Conservation (phyloP, 2,797 vertebrate genomes). For the Acanthis flammea region DNA sequence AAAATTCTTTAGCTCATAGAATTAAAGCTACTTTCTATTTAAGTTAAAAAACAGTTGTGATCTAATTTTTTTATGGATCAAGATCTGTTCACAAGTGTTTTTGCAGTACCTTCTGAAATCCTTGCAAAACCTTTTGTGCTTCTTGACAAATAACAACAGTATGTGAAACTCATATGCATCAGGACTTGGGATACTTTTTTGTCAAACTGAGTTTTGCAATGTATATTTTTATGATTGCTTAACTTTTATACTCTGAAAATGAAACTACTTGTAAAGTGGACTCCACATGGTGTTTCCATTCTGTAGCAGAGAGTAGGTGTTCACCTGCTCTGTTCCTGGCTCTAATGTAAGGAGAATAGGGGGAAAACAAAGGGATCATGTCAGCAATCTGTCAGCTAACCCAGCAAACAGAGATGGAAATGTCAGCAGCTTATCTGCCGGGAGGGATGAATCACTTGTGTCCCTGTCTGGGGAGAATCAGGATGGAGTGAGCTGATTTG, state of each 20-base stretch:
- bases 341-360: background rate
- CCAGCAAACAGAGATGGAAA: conserved; percentile 15
- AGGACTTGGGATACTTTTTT: background rate
- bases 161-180: background rate
- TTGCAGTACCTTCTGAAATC: background rate
- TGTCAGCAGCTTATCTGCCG: conserved; percentile 10
- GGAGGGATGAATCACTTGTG: conserved; percentile 5
- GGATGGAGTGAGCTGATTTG: background rate
- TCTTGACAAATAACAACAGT: background rate
- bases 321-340: background rate
- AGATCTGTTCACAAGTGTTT: background rate
- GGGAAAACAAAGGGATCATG: background rate
- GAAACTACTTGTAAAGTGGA: background rate
- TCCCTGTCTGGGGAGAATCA: background rate
- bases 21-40: background rate
- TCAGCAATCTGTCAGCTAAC: conserved; percentile 17
- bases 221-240: background rate
- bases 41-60: background rate
- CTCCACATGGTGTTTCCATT: background rate
- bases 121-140: background rate
- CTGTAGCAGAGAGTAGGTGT: background rate
- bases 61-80: background rate
- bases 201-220: background rate
- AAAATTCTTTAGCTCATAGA: background rate
- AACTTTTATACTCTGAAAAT: background rate